Evolutionary conservation across 23 tunicate species (phyloP).

Genomic region (Ascidia mentula): DNA sequence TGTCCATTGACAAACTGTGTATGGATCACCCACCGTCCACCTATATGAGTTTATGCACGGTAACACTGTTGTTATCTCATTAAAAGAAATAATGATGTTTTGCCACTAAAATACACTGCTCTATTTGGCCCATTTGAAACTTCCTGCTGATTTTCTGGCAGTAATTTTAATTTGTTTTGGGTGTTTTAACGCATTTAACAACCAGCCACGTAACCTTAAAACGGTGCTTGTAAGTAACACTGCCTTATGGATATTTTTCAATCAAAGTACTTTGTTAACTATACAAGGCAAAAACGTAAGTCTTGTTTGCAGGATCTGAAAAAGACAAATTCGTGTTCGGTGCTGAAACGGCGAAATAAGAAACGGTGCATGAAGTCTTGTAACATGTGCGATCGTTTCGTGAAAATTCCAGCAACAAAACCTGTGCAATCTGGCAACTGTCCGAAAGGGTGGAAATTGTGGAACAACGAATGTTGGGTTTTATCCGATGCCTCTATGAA

Average conservation of each 20-base stretch:
- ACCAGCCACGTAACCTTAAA: no score
- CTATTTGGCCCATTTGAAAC: no score
- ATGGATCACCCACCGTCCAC: slow-evolving; percentile 44
- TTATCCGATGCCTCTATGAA: slow-evolving; percentile 52
- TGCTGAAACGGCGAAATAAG: slow-evolving; percentile 46
- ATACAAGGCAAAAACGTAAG: no score
- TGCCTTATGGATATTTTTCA: no score
- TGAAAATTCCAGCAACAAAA: slow-evolving; percentile 33
- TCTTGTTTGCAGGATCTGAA: not conserved
- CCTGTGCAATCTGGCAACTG: slow-evolving; percentile 29
- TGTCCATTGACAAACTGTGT: slow-evolving; percentile 49
- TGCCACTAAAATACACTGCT: no score
- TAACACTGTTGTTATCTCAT: no score
- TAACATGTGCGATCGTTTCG: slow-evolving; percentile 57
- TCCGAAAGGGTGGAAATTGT: slow-evolving; percentile 63
- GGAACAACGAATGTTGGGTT: slow-evolving; percentile 84
- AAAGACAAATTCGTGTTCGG: slow-evolving; percentile 18
- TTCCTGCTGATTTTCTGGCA: no score
- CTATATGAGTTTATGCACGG: slow-evolving; percentile 55
- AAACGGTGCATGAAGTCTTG: slow-evolving; percentile 83
- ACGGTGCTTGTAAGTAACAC: no score
- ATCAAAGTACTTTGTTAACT: no score
- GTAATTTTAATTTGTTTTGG: no score
- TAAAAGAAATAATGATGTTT: no score
- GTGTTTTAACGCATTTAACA: no score